These are phyloP conservation scores for Equus przewalskii DNA, from an alignment of 2,113 vertebrate genomes.

Conservation along the genomic window DNA sequence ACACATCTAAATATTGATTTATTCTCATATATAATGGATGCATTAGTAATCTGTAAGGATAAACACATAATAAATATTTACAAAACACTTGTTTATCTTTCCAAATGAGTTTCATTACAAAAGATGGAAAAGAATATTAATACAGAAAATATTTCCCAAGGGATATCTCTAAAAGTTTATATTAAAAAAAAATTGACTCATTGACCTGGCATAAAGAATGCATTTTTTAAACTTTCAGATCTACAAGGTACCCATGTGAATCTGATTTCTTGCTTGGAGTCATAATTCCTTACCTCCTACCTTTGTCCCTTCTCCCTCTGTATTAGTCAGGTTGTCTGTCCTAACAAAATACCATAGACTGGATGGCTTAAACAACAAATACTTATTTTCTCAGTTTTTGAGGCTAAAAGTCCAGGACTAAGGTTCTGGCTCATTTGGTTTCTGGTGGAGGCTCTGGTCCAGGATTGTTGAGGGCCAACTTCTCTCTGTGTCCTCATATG, in stretches of 20 bases:
- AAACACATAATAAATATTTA: neutral
- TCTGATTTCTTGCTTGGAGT: neutral
- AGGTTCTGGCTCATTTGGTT: neutral
- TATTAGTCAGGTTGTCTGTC: neutral
- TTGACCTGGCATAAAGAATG: neutral
- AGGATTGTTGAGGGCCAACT: neutral
- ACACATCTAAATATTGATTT: neutral
- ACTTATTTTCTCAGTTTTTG: neutral
- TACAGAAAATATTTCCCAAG: neutral
- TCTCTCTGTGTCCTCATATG: neutral
- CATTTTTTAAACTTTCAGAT: neutral
- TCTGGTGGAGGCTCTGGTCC: neutral
- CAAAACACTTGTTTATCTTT: conserved; percentile 33
- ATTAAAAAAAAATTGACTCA: neutral
- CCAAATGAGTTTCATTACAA: neutral
- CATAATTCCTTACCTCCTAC: neutral
- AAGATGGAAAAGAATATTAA: neutral
- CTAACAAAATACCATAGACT: neutral
- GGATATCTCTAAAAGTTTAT: neutral
- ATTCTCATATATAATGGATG: neutral
- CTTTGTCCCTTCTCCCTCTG: neutral
- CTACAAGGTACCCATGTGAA: neutral
- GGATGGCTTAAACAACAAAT: neutral
- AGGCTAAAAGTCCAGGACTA: neutral
- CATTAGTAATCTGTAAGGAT: neutral